Evolutionary conservation across 2,113 vertebrate species (phyloP).

Genomic region (Ceyx melanurus): DNA sequence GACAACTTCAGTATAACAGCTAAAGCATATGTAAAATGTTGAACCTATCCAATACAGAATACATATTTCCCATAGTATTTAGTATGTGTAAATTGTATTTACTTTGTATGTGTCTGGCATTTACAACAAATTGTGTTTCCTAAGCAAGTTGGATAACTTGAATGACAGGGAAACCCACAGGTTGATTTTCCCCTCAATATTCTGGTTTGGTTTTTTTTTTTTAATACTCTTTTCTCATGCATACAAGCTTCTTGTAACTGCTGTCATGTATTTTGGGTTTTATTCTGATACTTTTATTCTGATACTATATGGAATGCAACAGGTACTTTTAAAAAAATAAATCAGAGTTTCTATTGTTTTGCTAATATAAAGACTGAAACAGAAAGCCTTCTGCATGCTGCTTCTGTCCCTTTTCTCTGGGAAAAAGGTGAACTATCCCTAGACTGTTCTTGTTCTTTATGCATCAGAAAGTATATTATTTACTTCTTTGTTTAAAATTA

Average conservation of each 20-base stretch:
- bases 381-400: not conserved
- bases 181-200: not conserved
- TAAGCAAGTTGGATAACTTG: not conserved
- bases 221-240: not conserved
- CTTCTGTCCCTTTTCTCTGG: not conserved
- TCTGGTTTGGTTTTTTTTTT: not conserved
- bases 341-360: not conserved
- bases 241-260: not conserved
- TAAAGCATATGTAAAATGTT: not conserved
- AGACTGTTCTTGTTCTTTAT: not conserved
- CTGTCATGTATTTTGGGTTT: not conserved
- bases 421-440: not conserved
- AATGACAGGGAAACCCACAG: not conserved
- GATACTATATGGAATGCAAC: not conserved
- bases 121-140: not conserved
- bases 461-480: not conserved
- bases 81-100: not conserved
- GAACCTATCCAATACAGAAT: not conserved
- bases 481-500: not conserved
- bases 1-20: not conserved
- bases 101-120: not conserved
- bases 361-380: not conserved
- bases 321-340: not conserved
- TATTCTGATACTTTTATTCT: not conserved
- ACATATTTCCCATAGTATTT: not conserved